These are phyloP conservation scores for Deladenus siricidicola DNA, from an alignment of 2,888 invertebrate genomes.

Conservation along the genomic window DNA sequence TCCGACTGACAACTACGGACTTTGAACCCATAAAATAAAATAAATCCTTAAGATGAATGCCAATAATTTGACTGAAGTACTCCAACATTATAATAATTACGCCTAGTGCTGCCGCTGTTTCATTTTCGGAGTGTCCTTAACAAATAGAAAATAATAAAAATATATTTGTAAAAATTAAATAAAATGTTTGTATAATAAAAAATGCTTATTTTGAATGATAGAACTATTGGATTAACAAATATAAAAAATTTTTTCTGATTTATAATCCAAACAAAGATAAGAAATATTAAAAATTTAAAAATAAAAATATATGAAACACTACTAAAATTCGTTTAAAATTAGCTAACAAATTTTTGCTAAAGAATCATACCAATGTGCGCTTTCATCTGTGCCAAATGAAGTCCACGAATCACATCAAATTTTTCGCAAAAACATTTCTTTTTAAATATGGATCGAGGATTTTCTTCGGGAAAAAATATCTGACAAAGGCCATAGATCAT, in stretches of 20 bases:
- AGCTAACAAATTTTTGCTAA: no score
- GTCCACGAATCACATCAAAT: constrained; percentile 34
- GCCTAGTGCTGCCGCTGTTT: constrained; percentile 76
- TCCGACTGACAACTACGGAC: constrained; percentile 68
- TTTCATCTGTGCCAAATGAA: constrained; percentile 34
- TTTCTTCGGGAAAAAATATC: constrained; percentile 17
- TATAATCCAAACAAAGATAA: no score
- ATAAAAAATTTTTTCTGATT: no score
- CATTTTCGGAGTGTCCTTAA: constrained; percentile 63
- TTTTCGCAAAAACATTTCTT: constrained; percentile 25
- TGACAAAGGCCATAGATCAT: constrained; percentile 23
- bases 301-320: no score
- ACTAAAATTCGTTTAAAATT: no score
- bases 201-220: no score
- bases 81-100: constrained; percentile 74
- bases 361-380: constrained; percentile 21
- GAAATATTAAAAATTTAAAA: no score
- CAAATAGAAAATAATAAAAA: background rate
- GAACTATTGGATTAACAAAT: no score
- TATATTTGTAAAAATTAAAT: no score
- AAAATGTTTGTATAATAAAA: no score
- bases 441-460: constrained; percentile 1
- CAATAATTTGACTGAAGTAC: constrained; percentile 73
- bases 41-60: constrained; percentile 76
- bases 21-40: constrained; percentile 74